Base-by-base conservation (phyloP, 2,113 vertebrate genomes). In the Pycnonotus jocosus region DNA sequence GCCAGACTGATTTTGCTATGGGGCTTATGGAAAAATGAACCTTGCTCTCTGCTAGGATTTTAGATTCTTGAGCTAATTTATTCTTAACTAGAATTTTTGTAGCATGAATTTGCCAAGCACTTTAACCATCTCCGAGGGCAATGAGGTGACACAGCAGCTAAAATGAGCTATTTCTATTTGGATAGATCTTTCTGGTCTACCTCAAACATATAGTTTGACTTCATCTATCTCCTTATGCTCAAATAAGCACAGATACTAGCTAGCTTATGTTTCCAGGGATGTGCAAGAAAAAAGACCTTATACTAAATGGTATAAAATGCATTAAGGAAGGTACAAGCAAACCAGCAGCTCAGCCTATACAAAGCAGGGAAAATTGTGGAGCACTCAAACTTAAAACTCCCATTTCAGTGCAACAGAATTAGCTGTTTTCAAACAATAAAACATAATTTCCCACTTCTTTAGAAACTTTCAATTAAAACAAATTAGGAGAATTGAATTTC, bases 361-460 rank as follows among this genome's bases (percentile, higher is more conserved):
- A 61, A 51, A 88, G 13, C 35, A 56, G 33, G 40, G 30, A 40
- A 68, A 69, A 23, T 35, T 25, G 24, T 66, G 50, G 61, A 61
- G 20, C 40, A 33, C 8, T 12, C 0, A 1, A 66, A 27, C 7
- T 11, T 0, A 0, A 69, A 81, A 53, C 20, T 60, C 17, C 11
- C 16, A 37, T 58, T 81, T 81, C 56, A 80, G 21, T 47, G 16
- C 24, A 78, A 53, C 3, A 40, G n/a, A 23, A 66, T 44, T 61
- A 5, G 0, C 12, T 48, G 9, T 53, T 88, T 94, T 80, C 42
- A 82, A 48, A 18, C 31, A 62, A 24, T 62, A 16, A 6, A 53
- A 30, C 4, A 4, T 53, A 38, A 28, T 71, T 83, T 21, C 10
- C 33, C 11, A 50, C 38, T 58, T 57, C 18, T 71, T 76, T n/a